These are phyloP conservation scores for Rhabdomys pumilio DNA, from an alignment of 2,797 vertebrate species.

Conservation along the genomic window DNA sequence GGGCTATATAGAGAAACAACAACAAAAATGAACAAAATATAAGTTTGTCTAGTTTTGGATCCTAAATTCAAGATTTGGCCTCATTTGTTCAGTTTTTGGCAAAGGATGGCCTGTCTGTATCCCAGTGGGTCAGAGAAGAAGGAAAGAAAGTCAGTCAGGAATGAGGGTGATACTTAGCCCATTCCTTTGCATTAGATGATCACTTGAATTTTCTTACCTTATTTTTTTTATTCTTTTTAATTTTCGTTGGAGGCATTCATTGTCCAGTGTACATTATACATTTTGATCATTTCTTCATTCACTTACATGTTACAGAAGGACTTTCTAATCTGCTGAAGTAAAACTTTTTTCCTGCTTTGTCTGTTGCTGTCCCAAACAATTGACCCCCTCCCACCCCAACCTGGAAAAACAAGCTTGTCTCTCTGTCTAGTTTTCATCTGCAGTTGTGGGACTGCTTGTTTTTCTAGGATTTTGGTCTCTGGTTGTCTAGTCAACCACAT, in stretches of 20 bases:
- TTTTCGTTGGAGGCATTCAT: not conserved
- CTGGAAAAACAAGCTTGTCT: not conserved
- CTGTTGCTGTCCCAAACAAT: not conserved
- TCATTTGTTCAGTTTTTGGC: not conserved
- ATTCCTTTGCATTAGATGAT: conserved; percentile 16
- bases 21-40: not conserved
- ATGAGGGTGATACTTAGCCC: not conserved
- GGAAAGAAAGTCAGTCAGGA: not conserved
- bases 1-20: too few relatives aligned
- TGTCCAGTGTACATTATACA: not conserved
- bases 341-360: not conserved
- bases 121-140: not conserved
- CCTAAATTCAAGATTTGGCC: not conserved
- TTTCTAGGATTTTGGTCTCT: conserved; percentile 44
- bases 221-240: not conserved
- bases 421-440: conserved; percentile 37
- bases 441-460: not conserved
- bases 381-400: rapidly evolving
- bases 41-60: not conserved
- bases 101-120: not conserved
- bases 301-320: not conserved
- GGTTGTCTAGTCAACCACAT: not conserved
- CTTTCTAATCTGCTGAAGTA: not conserved
- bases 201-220: conserved; percentile 5
- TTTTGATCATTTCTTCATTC: not conserved